phyloP scores from a whole-genome alignment of 2,797 vertebrate genomes.

The Brachymystax lenok region DNA sequence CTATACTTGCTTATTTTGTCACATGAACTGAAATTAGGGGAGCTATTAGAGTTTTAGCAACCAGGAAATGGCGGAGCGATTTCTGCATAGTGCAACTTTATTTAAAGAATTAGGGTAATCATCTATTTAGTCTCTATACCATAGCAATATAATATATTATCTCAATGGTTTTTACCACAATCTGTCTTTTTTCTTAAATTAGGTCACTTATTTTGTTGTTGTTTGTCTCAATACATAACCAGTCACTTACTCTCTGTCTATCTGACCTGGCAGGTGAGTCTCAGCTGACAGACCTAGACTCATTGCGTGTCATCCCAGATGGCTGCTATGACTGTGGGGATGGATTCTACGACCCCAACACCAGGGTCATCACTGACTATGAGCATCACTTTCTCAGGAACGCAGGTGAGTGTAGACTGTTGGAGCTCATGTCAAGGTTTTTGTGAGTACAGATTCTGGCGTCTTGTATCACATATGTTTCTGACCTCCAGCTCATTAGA shows the following conservation, averaged over 20 bases:
- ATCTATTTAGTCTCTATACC: not conserved
- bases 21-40: too few species aligned
- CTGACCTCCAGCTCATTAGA: not conserved
- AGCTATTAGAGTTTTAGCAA: too few species aligned
- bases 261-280: conserved; percentile 77
- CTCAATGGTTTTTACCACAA: not conserved
- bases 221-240: not conserved
- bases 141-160: not conserved
- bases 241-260: not conserved
- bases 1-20: too few species aligned
- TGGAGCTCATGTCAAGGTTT: not conserved
- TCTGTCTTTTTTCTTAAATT: not conserved
- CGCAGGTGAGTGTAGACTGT: conserved; percentile 78
- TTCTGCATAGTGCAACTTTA: too few species aligned
- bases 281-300: conserved; percentile 84
- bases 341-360: conserved; percentile 89
- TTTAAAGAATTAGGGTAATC: not conserved
- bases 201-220: not conserved
- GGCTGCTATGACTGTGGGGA: conserved; percentile 91
- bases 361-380: conserved; percentile 82
- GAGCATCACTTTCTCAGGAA: conserved; percentile 81
- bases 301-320: conserved; percentile 79
- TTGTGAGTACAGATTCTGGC: not conserved
- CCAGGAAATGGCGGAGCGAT: too few species aligned
- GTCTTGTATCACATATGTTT: not conserved